A percentile compares a stretch with the other conserved stretches of the same genome.
phyloP scores from a whole-genome alignment of 2,888 invertebrate species.

The Anorthoa munda region DNA sequence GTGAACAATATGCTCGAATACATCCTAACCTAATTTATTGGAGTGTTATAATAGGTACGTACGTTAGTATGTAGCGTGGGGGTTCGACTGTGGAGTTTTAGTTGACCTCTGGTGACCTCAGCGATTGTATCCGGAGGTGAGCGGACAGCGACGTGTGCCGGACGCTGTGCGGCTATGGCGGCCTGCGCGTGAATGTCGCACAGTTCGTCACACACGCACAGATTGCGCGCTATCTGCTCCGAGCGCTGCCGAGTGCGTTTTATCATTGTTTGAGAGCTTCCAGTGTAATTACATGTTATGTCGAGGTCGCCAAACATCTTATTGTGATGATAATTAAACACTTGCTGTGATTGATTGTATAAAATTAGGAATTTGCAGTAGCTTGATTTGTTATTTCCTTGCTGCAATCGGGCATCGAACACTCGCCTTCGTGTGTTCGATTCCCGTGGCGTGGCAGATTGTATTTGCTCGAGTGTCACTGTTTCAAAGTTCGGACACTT shows the following conservation, averaged over 20 bases:
- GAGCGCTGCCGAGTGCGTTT: conserved; percentile 35
- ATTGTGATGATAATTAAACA: conserved; percentile 27
- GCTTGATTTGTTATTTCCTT: not conserved
- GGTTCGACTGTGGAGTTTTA: conserved; percentile 31
- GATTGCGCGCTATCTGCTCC: conserved; percentile 66
- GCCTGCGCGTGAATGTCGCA: conserved; percentile 35
- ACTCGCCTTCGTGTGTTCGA: not conserved
- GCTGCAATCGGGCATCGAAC: not conserved
- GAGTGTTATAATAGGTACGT: conserved; percentile 56
- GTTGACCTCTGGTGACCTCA: conserved; percentile 44
- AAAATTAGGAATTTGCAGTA: not conserved
- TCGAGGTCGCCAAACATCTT: conserved; percentile 35
- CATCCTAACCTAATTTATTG: conserved; percentile 46
- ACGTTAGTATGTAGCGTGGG: conserved; percentile 38
- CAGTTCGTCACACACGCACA: too few species aligned
- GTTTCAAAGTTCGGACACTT: not conserved
- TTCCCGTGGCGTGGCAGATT: not conserved
- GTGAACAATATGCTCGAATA: conserved; percentile 49
- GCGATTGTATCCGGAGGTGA: conserved; percentile 30
- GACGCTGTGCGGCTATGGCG: conserved; percentile 24
- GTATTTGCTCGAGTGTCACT: too few species aligned
- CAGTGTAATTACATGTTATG: conserved; percentile 36
- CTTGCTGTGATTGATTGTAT: conserved; percentile 14
- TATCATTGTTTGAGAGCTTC: conserved; percentile 65
- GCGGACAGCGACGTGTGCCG: conserved; percentile 19